Evolutionary conservation across 2,888 invertebrate genomes (phyloP), one percentile per base, ranked within the genome.

Genomic region (Chromoteleia sp.): DNA sequence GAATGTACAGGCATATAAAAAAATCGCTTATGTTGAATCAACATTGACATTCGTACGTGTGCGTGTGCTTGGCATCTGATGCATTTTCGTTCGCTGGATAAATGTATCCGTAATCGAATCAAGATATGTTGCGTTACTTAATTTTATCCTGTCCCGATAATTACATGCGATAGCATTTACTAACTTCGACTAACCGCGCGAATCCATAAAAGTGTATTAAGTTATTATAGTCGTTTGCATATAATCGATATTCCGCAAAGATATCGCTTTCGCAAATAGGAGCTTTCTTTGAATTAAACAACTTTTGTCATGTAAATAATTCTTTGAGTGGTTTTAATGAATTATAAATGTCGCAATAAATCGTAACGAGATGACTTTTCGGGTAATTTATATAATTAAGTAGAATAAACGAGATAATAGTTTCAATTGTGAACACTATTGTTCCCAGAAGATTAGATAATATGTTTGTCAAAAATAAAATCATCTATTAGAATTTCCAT

Each of bases 211-310:
- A 73, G 73, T 54, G 73, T 73, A 76, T 73, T 59, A 76, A 73
- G 73, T 74, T 74, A n/a, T n/a, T n/a, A 74, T 68, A 50, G 68
- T 74, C 56, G 63, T 77, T 73, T 81, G 77, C 81, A 77, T 81
- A 74, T 43, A 68, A 81, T 81, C 81, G 77, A 81, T 81, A 81
- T 81, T 73, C 81, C 19, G 52, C 43, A 58, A 48, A 59, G 68
- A 61, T 68, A 73, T 77, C 71, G 56, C 45, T 54, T 61, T 43
- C 41, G 45, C 56, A 74, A 81, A 73, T 65, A 73, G 52, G 17
- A 61, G 56, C 68, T 76, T 74, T 80, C 65, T 73, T 80, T 74
- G 21, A 68, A 68, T 80, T 45, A 67, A 79, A 61, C 59, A 79
- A 79, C 33, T 71, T 71, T 71, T 61, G 45, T 74, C 74, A 56